phyloP scores from a whole-genome alignment of 2,888 invertebrate genomes.

The Blastobasis adustella region DNA sequence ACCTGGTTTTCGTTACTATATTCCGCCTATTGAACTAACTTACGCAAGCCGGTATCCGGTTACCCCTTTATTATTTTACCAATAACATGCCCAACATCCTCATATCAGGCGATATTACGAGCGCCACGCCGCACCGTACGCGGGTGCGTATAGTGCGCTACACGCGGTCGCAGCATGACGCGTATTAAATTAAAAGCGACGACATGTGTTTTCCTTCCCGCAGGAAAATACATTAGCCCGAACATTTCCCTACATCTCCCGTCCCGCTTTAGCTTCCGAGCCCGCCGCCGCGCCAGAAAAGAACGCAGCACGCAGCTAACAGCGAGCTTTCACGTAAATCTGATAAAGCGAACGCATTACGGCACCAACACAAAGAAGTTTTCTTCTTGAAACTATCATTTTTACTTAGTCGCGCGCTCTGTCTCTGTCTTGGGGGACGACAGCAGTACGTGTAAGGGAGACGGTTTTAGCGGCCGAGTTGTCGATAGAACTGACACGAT shows the following conservation, averaged over 20 bases:
- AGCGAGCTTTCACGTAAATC: slow-evolving; percentile 72
- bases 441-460: slow-evolving; percentile 13
- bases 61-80: no score
- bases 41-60: no score
- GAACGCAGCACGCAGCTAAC: slow-evolving; percentile 49
- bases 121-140: no score
- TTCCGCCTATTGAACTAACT: no score
- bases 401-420: slow-evolving; percentile 16
- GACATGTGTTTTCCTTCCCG: slow-evolving; percentile 74
- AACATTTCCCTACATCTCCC: slow-evolving; percentile 55
- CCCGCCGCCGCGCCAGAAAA: slow-evolving; percentile 23
- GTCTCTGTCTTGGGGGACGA: slow-evolving; percentile 22
- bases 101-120: no score
- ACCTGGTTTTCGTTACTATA: no score
- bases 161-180: slow-evolving; percentile 65
- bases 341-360: slow-evolving; percentile 71
- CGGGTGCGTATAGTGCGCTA: slow-evolving; percentile 21
- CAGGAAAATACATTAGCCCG: slow-evolving; percentile 72
- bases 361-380: slow-evolving; percentile 66
- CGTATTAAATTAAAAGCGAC: slow-evolving; percentile 74
- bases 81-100: no score
- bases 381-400: slow-evolving; percentile 46
- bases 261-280: slow-evolving; percentile 34
- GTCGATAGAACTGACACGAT: slow-evolving; percentile 34
- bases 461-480: slow-evolving; percentile 22